A percentile compares a stretch with the other conserved stretches of the same genome.
phyloP scores from a whole-genome alignment of 2,888 invertebrate species.

The Scrobipalpa costella region DNA sequence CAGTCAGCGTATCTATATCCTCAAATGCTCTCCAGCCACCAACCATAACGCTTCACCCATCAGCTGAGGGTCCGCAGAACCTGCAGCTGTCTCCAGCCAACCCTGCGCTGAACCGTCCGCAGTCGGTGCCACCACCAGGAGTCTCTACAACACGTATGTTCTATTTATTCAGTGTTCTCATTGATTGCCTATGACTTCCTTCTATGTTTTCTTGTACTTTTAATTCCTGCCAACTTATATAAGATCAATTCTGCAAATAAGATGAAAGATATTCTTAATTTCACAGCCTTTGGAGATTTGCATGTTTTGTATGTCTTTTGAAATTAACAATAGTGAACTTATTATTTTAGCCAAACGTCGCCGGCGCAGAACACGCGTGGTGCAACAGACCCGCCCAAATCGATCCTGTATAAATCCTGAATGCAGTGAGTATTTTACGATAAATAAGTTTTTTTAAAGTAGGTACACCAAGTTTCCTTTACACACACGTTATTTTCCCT shows the following conservation, averaged over 20 bases:
- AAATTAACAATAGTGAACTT: background rate
- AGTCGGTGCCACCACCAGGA: background rate
- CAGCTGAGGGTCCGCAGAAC: background rate
- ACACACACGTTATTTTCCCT: too few species aligned
- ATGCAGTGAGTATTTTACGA: background rate
- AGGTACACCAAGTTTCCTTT: too few species aligned
- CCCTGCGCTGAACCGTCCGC: background rate
- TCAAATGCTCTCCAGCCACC: background rate
- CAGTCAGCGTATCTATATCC: background rate
- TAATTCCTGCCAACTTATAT: background rate
- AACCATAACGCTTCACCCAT: background rate
- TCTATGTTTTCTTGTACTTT: too few species aligned
- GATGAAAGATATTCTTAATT: too few species aligned
- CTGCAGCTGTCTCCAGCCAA: background rate
- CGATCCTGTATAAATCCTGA: background rate
- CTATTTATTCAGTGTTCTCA: too few species aligned
- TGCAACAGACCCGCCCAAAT: background rate
- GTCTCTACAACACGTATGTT: background rate
- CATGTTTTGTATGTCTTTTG: too few species aligned
- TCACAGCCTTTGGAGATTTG: too few species aligned
- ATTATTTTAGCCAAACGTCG: conserved; percentile 7
- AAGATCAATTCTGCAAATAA: background rate
- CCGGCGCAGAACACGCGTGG: background rate
- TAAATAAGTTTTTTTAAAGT: background rate
- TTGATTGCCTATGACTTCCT: too few species aligned